Conservation (phyloP, 2,888 invertebrate species). For the Drosophila picticornis region DNA sequence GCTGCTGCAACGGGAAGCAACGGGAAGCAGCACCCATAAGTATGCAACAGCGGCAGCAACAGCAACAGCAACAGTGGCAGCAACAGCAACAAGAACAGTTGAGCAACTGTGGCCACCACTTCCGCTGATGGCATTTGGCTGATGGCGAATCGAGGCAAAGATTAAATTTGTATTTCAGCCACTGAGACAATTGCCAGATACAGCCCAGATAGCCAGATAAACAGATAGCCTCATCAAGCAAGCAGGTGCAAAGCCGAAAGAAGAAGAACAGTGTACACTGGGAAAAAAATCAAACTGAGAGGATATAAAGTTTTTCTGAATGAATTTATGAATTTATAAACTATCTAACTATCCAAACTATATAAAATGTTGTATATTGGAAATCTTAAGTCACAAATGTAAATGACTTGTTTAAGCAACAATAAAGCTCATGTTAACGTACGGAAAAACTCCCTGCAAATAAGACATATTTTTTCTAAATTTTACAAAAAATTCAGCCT, state of each 20-base stretch:
- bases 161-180: constrained; percentile 37
- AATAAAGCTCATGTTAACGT: too few relatives aligned
- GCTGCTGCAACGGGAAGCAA: constrained; percentile 24
- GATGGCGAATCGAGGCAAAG: constrained; percentile 20
- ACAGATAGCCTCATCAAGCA: neutral
- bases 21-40: constrained; percentile 48
- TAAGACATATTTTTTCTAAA: neutral
- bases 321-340: too few relatives aligned
- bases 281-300: too few relatives aligned
- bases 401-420: too few relatives aligned
- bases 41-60: constrained; percentile 47
- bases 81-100: constrained; percentile 22
- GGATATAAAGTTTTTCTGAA: neutral
- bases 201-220: neutral
- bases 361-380: too few relatives aligned
- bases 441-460: too few relatives aligned
- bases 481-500: neutral
- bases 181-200: constrained; percentile 5
- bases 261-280: neutral
- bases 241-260: neutral
- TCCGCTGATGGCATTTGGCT: constrained; percentile 41
- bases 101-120: constrained; percentile 32
- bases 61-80: constrained; percentile 20
- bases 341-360: too few relatives aligned
- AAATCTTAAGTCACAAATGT: too few relatives aligned